Evolutionary conservation across 2,113 vertebrate genomes (phyloP).

Genomic region (Chrysemys picta): DNA sequence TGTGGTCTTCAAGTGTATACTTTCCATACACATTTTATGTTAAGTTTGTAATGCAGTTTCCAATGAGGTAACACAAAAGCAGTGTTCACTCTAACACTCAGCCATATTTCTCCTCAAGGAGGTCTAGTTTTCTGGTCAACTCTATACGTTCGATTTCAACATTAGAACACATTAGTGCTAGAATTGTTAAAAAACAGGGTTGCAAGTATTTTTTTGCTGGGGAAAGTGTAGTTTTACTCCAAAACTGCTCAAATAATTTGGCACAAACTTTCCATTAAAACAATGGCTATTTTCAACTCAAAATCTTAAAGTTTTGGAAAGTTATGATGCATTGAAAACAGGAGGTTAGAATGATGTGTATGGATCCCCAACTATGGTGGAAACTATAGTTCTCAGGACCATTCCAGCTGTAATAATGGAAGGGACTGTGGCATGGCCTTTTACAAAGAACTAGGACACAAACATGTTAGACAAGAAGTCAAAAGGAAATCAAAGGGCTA

Average conservation of each 20-base stretch:
- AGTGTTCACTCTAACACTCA: not conserved
- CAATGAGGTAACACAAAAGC: fast-evolving
- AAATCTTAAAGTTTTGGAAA: not conserved
- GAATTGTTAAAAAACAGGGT: not conserved
- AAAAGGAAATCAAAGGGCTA: not conserved
- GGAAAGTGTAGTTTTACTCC: not conserved
- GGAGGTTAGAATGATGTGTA: not conserved
- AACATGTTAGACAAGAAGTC: not conserved
- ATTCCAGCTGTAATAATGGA: not conserved
- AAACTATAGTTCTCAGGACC: not conserved
- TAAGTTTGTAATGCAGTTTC: not conserved
- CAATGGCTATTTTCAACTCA: not conserved
- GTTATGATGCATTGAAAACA: not conserved
- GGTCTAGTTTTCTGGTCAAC: not conserved
- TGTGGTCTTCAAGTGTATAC: not conserved
- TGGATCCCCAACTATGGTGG: not conserved
- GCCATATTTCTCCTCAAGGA: not conserved
- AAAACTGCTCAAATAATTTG: not conserved
- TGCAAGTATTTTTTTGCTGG: not conserved
- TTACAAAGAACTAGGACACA: not conserved
- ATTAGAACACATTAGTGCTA: not conserved
- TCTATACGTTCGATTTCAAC: not conserved
- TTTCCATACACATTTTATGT: not conserved
- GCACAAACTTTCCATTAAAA: not conserved
- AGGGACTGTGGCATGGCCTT: not conserved